Conservation (phyloP, 2,113 vertebrate genomes). For the Miniopterus natalensis region DNA sequence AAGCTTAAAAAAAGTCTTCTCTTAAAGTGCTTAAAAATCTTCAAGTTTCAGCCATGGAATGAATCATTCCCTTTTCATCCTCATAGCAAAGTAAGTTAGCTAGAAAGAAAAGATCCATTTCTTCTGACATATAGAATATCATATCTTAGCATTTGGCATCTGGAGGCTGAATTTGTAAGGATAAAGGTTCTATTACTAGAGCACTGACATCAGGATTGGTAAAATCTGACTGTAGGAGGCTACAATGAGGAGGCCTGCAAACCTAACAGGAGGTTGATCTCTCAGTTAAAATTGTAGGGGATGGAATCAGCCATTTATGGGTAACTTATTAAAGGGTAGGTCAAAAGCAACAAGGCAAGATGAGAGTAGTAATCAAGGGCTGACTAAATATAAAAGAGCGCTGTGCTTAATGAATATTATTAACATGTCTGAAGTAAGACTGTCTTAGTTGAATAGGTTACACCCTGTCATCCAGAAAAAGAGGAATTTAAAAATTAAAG, state of each 20-base stretch:
- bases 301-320: conserved; percentile 35
- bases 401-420: conserved; percentile 71
- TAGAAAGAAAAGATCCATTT: neutral
- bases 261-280: neutral
- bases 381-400: neutral
- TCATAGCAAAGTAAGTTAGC: neutral
- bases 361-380: conserved; percentile 47
- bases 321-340: conserved; percentile 67
- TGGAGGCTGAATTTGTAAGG: neutral
- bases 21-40: conserved; percentile 1
- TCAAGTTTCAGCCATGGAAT: neutral
- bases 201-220: neutral
- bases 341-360: conserved; percentile 41
- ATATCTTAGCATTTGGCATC: neutral
- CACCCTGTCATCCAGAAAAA: conserved; percentile 18
- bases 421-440: conserved; percentile 62
- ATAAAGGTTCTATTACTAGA: neutral
- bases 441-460: conserved; percentile 11
- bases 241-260: neutral
- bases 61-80: neutral
- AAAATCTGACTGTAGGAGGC: neutral
- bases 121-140: neutral
- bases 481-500: conserved; percentile 44
- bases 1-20: neutral
- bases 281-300: conserved; percentile 38